Evolutionary conservation across 2,797 vertebrate genomes (phyloP), one percentile per base, ranked within the genome.

Genomic region (Hydrocynus forskahlii): DNA sequence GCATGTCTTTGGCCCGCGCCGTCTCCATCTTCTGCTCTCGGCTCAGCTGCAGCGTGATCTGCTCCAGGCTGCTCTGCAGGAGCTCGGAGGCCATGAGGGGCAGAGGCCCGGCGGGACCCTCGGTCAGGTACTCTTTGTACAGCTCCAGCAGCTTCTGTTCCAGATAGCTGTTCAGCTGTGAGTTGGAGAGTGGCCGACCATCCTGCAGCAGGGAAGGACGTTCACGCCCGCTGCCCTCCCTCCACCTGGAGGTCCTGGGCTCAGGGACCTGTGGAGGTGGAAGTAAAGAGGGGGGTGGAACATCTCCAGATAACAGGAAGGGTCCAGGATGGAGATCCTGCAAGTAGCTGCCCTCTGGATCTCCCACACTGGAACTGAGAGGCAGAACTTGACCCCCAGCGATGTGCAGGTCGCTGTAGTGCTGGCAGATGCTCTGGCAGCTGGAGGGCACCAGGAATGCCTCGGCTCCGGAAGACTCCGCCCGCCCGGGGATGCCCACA

Each of bases 341-440:
- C 55, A 90, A 89, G 4, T 94, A 92, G 59, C 89, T 88, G 75
- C 94, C 89, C 50, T 92, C 91, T 52, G 95, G 94, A 81, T 96
- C 94, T 0, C 92, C 93, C 0, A 92, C 87, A 63, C 91, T 92
- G 2, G 95, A 95, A 75, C 90, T 96, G 7, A 98, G 92, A 0
- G 97, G 96, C 89, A 98, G 86, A 63, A 99, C 97, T 0, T 97
- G 97, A 86, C 96, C 97, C 0, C 97, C 97, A 0, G 95, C 96
- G 45, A 99, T 97, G 29, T 97, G 96, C 86, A 99, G 90, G 88
- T 99, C 98, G 0, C 95, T 98, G 91, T 99, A 99, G 91, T 99
- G 95, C 86, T 96, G 94, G 86, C 96, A 99, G 88, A 99, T 96
- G 92, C 97, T 97, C 90, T 97, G 96, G 87, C 97, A 99, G 84